These are phyloP conservation scores for Talpa occidentalis DNA, from an alignment of 2,113 vertebrate species.

Conservation along the genomic window DNA sequence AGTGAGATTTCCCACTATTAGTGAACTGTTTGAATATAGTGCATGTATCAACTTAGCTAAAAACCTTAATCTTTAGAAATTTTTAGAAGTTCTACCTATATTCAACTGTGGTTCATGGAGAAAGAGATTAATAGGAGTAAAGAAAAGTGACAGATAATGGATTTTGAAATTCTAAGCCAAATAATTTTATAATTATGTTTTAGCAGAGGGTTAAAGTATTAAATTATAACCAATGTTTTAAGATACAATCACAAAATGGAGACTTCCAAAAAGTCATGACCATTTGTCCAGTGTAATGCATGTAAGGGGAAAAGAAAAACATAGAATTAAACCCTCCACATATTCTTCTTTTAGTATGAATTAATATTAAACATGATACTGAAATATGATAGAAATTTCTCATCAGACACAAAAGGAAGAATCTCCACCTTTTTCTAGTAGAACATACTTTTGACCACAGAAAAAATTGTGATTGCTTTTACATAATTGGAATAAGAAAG, in stretches of 20 bases:
- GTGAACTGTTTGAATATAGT: conserved; percentile 35
- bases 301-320: conserved; percentile 1
- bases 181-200: conserved; percentile 64
- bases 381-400: conserved; percentile 13
- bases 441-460: background rate
- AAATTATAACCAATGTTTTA: conserved; percentile 26
- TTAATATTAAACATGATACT: background rate
- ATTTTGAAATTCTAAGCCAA: conserved; percentile 69
- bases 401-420: background rate
- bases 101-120: conserved; percentile 29
- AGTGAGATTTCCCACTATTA: background rate
- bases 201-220: conserved; percentile 32
- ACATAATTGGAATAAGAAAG: conserved; percentile 43
- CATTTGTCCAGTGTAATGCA: background rate
- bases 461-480: conserved; percentile 35
- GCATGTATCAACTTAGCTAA: conserved; percentile 6
- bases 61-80: conserved; percentile 38
- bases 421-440: background rate
- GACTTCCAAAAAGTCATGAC: conserved; percentile 43
- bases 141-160: conserved; percentile 50
- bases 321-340: background rate
- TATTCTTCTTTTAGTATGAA: background rate
- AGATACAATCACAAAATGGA: conserved; percentile 32
- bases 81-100: conserved; percentile 47
- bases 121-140: conserved; percentile 37